These are phyloP conservation scores for Ardeotis arabs DNA, from an alignment of 2,113 vertebrate genomes.

Conservation along the genomic window DNA sequence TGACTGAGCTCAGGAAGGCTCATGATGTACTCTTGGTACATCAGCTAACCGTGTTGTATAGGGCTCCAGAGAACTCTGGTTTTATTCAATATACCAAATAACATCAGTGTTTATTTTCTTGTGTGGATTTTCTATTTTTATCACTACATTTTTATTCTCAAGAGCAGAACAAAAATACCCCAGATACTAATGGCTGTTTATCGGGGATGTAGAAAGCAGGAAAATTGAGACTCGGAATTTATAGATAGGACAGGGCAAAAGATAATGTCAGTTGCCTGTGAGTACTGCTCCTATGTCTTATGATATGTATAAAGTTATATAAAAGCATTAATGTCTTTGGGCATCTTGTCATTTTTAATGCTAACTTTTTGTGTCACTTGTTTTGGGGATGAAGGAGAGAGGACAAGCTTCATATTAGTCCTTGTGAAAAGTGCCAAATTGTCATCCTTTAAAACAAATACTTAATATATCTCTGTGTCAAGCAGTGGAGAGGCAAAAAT, in stretches of 20 bases:
- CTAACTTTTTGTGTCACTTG: not conserved
- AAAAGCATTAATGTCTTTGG: not conserved
- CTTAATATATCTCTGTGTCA: not conserved
- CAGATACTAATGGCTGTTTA: not conserved
- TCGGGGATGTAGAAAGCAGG: not conserved
- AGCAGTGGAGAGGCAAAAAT: not conserved
- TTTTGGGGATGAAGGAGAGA: not conserved
- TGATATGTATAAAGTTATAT: not conserved
- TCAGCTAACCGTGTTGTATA: not conserved
- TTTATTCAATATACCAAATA: not conserved
- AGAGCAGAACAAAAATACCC: not conserved
- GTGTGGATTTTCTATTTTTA: not conserved
- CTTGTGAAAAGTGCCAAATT: not conserved
- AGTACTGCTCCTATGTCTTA: not conserved
- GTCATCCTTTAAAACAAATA: not conserved
- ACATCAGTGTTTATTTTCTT: not conserved
- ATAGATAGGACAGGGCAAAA: not conserved
- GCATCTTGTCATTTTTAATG: not conserved
- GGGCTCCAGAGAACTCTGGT: not conserved
- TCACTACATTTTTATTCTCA: not conserved
- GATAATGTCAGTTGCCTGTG: not conserved
- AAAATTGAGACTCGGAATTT: not conserved
- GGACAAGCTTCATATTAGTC: not conserved
- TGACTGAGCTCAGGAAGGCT: not conserved
- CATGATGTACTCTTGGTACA: not conserved